Evolutionary conservation across 2,888 invertebrate species (phyloP).

Genomic region (Reticulitermes lucifugus): DNA sequence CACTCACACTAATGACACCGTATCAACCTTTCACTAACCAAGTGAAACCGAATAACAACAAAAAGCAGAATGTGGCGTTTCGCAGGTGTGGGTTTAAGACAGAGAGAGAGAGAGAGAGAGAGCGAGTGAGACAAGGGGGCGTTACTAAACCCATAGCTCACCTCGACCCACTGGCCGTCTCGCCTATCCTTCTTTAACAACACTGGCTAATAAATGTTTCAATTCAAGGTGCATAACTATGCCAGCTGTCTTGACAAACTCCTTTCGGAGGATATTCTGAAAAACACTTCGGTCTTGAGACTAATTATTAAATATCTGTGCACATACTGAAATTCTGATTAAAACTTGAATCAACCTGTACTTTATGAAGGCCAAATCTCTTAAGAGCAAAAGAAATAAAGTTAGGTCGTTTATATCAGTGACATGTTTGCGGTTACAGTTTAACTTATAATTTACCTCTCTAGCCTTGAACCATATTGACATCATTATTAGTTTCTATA

Average conservation of each 20-base stretch:
- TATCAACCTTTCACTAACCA: constrained; percentile 9
- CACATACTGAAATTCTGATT: neutral
- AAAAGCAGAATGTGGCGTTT: neutral
- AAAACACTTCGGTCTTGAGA: neutral
- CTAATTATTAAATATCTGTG: neutral
- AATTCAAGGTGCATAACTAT: neutral
- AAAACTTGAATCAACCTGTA: too few species aligned
- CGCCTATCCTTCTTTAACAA: constrained; percentile 1
- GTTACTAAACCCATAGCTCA: constrained; percentile 43
- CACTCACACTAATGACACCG: constrained; percentile 1
- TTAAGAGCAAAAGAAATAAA: too few species aligned
- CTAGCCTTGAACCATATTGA: constrained; percentile 23
- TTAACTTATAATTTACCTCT: neutral
- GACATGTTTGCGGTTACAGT: neutral
- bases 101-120: neutral
- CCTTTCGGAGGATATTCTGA: neutral
- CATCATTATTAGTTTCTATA: neutral
- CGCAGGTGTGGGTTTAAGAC: neutral
- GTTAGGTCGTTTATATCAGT: neutral
- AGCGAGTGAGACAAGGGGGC: constrained; percentile 41
- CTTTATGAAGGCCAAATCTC: too few species aligned
- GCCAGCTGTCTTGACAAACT: neutral
- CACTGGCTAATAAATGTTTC: constrained; percentile 12
- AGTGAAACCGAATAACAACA: neutral
- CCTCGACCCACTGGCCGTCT: constrained; percentile 45